Evolutionary conservation across 1,140 invertebrate species (phyloP), one percentile per base, ranked within the genome.

Genomic region (Bicyclus anynana): DNA sequence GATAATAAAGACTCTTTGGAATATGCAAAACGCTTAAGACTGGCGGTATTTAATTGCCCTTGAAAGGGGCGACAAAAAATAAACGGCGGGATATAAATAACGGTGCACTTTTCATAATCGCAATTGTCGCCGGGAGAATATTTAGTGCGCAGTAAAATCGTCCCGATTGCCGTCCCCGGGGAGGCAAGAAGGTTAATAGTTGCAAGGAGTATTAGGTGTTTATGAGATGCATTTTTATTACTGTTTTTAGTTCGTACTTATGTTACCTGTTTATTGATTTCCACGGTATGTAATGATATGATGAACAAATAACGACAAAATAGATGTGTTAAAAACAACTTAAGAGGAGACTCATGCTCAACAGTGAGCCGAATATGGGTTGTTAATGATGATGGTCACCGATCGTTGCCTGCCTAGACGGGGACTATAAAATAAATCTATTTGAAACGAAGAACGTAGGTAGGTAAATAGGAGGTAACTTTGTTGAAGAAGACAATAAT

Each of bases 31-130:
- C 74, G 79, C 64, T 81, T 78, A 85, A 85, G 80, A 83, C 80
- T 81, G 81, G 73, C 63, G 77, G 84, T 79, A 87, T 87, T 87
- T 87, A 87, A 87, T 87, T 87, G 83, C 84, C 84, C 84, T 87
- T 87, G 84, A 86, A 86, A 84, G 79, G 82, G 80, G 74, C 80
- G 80, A 81, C 80, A 84, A 87, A 87, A 87, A 85, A 87, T 82
- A 82, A 78, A 82, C 76, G 72, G 68, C 69, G 61, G 71, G 77
- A 69, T 78, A 85, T 87, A 87, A 87, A 87, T 87, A 87, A 87
- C 77, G 71, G 81, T 87, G 82, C 84, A 87, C 84, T 87, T 87
- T 87, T 87, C 84, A 87, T 87, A 87, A 87, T 87, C 84, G 84
- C 84, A 85, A 85, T 87, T 87, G 84, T 87, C 84, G 84, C 84